These are phyloP conservation scores for Rhinoraja longicauda DNA, from an alignment of 2,797 vertebrate genomes.

Conservation along the genomic window DNA sequence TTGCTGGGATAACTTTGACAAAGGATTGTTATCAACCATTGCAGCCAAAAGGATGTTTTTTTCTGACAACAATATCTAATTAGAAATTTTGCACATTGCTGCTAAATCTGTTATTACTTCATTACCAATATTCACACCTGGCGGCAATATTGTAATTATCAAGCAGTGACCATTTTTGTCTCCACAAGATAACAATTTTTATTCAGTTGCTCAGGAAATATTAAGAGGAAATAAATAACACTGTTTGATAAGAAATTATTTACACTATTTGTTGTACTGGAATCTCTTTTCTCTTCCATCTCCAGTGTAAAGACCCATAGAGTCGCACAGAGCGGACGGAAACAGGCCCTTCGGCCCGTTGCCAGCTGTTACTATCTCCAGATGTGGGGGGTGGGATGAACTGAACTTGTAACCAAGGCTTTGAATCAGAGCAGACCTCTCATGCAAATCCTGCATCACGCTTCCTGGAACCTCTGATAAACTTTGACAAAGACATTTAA, in stretches of 20 bases:
- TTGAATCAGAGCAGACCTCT: too few species aligned
- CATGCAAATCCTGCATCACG: too few species aligned
- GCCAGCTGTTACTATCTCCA: too few species aligned
- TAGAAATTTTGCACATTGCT: not conserved
- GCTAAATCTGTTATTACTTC: not conserved
- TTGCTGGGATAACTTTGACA: not conserved
- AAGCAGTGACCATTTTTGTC: not conserved
- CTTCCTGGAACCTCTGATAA: too few species aligned
- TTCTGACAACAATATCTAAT: not conserved
- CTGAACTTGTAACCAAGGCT: too few species aligned
- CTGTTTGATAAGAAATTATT: not conserved
- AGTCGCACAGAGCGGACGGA: too few species aligned
- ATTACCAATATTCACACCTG: not conserved
- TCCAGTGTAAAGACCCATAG: too few species aligned
- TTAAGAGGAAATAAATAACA: not conserved
- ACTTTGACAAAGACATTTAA: too few species aligned
- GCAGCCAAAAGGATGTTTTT: not conserved
- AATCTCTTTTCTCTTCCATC: not conserved
- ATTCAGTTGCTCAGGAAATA: not conserved
- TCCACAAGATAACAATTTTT: not conserved
- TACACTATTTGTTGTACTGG: not conserved
- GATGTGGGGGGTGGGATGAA: too few species aligned
- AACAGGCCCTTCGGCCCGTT: too few species aligned
- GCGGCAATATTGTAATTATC: not conserved
- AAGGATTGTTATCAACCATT: not conserved